These are phyloP conservation scores for Eurystomus gularis DNA, from an alignment of 2,113 vertebrate genomes.

Conservation along the genomic window DNA sequence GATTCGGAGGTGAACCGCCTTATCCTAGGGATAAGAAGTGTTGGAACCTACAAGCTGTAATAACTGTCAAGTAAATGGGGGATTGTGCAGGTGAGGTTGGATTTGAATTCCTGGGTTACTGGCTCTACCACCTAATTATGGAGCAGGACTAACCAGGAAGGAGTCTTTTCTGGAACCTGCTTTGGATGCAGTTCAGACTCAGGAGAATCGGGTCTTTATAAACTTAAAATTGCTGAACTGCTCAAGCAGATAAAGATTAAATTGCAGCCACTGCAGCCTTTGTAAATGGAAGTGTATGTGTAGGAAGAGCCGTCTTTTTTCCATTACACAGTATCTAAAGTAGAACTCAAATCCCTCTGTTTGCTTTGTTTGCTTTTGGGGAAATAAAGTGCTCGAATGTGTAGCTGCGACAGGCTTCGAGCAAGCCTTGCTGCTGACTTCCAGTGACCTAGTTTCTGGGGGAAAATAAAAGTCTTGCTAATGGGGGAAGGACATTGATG, in stretches of 20 bases:
- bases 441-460: slow-evolving; percentile 29
- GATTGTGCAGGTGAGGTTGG: not conserved
- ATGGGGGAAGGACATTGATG: not conserved
- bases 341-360: not conserved
- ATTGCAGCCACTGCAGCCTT: not conserved
- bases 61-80: not conserved
- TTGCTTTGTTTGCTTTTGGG: not conserved
- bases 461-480: not conserved
- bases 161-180: not conserved
- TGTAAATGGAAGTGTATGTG: not conserved
- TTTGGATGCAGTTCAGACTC: slow-evolving; percentile 18
- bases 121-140: not conserved
- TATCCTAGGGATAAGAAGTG: not conserved
- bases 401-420: not conserved
- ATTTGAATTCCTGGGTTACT: not conserved
- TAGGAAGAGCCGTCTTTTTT: not conserved
- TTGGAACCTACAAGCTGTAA: not conserved
- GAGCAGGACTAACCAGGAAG: not conserved
- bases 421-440: not conserved
- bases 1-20: not conserved
- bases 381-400: not conserved
- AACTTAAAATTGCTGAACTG: not conserved
- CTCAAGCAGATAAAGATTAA: slow-evolving; percentile 9
- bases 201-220: not conserved
- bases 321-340: not conserved